Evolutionary conservation across 2,797 vertebrate species (phyloP).

Genomic region (Moxostoma hubbsi): DNA sequence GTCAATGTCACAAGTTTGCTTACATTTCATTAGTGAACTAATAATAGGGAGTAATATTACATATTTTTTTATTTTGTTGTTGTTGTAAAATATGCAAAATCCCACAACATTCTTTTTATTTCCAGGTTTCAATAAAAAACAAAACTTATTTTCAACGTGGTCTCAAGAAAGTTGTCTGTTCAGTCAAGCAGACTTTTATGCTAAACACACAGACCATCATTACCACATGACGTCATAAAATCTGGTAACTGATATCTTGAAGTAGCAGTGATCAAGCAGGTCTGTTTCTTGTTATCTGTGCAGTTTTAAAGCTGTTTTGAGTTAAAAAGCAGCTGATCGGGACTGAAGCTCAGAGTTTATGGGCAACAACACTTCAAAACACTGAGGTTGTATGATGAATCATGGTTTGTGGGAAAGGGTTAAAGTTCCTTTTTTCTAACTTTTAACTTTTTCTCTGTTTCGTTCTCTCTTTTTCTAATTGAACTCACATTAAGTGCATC

Average conservation of each 20-base stretch:
- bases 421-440: slow-evolving; percentile 6
- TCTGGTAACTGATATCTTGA: slow-evolving; percentile 3
- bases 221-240: slow-evolving; percentile 26
- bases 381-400: slow-evolving; percentile 12
- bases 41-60: too few species aligned
- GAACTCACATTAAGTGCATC: slow-evolving; percentile 41
- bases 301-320: slow-evolving; percentile 10
- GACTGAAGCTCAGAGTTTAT: slow-evolving; percentile 29
- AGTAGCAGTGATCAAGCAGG: background rate
- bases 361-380: slow-evolving; percentile 22
- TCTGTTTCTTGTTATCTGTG: background rate
- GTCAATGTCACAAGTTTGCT: too few species aligned
- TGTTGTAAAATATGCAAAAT: too few species aligned
- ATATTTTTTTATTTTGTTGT: too few species aligned
- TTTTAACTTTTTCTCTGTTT: too few species aligned
- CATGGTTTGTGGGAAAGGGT: slow-evolving; percentile 3
- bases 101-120: too few species aligned
- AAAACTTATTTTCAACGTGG: too few species aligned
- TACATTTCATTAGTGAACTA: too few species aligned
- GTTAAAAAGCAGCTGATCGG: slow-evolving; percentile 20
- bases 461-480: slow-evolving; percentile 22
- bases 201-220: slow-evolving; percentile 1
- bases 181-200: background rate
- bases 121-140: too few species aligned
- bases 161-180: too few species aligned